Conservation (phyloP, 2,888 invertebrate species). For the Melanchra persicariae region DNA sequence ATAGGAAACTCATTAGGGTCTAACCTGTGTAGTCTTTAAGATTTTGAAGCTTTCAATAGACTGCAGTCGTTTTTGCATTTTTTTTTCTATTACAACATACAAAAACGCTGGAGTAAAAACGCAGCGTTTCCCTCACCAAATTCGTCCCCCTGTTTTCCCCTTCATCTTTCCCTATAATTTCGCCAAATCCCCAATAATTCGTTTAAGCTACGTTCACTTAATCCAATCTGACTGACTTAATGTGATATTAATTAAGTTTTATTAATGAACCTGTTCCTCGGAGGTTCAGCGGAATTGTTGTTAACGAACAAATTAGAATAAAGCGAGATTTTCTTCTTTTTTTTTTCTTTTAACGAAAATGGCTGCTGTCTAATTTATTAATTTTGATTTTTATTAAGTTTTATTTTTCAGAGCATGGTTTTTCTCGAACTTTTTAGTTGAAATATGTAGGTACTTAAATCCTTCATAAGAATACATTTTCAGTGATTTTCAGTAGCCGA, state of each 20-base stretch:
- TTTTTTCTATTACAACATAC: too few species aligned
- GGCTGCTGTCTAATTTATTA: conserved; percentile 16
- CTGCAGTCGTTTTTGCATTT: too few species aligned
- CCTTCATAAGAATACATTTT: neutral
- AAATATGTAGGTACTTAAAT: neutral
- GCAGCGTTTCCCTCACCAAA: conserved; percentile 4
- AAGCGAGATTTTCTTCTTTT: conserved; percentile 25
- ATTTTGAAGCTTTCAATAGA: too few species aligned
- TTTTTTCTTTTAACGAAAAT: conserved; percentile 20
- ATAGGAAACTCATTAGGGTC: too few species aligned
- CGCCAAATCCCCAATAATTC: conserved; percentile 86
- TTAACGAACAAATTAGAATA: conserved; percentile 53
- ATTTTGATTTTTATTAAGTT: conserved; percentile 15
- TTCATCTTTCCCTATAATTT: conserved; percentile 81
- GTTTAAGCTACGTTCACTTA: conserved; percentile 84
- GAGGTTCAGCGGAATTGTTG: conserved; percentile 60
- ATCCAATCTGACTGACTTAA: conserved; percentile 85
- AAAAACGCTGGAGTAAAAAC: too few species aligned
- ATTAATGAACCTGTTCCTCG: conserved; percentile 81
- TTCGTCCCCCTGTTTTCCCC: conserved; percentile 60
- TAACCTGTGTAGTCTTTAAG: too few species aligned
- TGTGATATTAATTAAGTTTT: conserved; percentile 87
- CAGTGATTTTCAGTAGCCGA: too few species aligned
- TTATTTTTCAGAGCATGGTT: neutral
- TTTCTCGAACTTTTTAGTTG: too few species aligned